phyloP scores from a whole-genome alignment of 2,113 vertebrate genomes.

The Ciconia stormi region DNA sequence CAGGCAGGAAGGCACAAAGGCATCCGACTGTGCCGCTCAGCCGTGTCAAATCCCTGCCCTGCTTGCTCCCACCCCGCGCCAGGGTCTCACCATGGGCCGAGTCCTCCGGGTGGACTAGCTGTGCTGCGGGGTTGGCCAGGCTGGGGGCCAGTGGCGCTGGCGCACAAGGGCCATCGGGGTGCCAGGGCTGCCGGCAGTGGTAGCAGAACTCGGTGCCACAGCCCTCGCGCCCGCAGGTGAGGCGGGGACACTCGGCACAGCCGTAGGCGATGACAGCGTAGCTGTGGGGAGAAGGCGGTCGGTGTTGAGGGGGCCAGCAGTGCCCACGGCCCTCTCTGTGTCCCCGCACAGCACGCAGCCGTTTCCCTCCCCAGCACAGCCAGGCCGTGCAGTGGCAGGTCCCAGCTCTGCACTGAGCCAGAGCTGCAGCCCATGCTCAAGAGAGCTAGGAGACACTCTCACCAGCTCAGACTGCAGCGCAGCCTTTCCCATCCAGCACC shows the following conservation, averaged over 20 bases:
- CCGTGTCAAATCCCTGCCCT: background rate
- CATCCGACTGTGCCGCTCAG: fast-evolving
- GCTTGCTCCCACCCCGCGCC: background rate
- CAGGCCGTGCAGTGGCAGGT: background rate
- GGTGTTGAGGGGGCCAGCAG: background rate
- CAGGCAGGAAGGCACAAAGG: background rate
- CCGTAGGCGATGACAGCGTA: slow-evolving; percentile 86
- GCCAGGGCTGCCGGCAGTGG: slow-evolving; percentile 89
- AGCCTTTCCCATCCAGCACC: background rate
- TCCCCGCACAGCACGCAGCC: background rate
- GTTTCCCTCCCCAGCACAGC: fast-evolving
- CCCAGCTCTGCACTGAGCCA: fast-evolving
- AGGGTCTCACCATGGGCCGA: slow-evolving; percentile 69
- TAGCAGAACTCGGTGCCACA: slow-evolving; percentile 88
- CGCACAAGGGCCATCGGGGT: slow-evolving; percentile 82
- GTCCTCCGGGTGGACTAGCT: slow-evolving; percentile 79
- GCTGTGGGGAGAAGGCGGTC: slow-evolving; percentile 28
- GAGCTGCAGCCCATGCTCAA: background rate
- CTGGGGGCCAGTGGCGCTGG: slow-evolving; percentile 65
- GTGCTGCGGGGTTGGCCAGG: slow-evolving; percentile 65
- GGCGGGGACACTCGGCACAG: slow-evolving; percentile 84
- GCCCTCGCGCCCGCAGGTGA: slow-evolving; percentile 82
- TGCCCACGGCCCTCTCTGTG: fast-evolving
- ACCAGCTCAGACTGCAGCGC: background rate
- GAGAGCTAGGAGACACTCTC: background rate